These are phyloP conservation scores for Tyrophagus putrescentiae DNA, from an alignment of 1,140 invertebrate species.

Conservation along the genomic window DNA sequence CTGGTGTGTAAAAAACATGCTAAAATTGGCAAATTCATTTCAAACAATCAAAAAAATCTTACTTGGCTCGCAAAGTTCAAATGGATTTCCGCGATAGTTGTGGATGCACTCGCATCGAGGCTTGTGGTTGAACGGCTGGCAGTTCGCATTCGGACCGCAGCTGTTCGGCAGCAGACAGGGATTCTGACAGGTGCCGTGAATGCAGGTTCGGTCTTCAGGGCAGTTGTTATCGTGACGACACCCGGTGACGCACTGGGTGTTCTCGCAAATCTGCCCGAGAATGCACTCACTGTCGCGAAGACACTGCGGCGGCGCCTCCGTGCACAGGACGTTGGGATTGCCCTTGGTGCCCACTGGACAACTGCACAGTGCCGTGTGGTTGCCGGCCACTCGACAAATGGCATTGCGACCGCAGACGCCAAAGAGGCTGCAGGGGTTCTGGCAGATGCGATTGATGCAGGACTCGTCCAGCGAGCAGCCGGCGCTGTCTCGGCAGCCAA, in stretches of 20 bases:
- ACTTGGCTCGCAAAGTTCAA: conserved; percentile 55
- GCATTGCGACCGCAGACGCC: conserved; percentile 31
- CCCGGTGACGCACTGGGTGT: conserved; percentile 37
- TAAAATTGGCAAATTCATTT: conserved; percentile 19
- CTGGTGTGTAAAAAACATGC: conserved; percentile 14
- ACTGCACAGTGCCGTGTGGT: conserved; percentile 63
- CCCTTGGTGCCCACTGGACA: conserved; percentile 38
- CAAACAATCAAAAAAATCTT: conserved; percentile 9
- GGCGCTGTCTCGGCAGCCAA: conserved; percentile 28
- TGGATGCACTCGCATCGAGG: conserved; percentile 58
- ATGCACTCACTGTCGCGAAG: conserved; percentile 26
- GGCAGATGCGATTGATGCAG: conserved; percentile 29
- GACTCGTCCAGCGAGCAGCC: conserved; percentile 26
- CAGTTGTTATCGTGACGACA: conserved; percentile 76
- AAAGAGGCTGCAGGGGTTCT: conserved; percentile 29
- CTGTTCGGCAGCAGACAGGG: conserved; percentile 56
- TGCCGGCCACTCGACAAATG: conserved; percentile 43
- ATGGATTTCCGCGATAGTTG: conserved; percentile 58
- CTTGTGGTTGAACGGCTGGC: conserved; percentile 53
- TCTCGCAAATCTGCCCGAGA: conserved; percentile 28
- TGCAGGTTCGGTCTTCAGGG: conserved; percentile 61
- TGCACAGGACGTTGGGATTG: conserved; percentile 54
- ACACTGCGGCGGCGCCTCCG: conserved; percentile 26
- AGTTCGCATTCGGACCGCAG: conserved; percentile 71
- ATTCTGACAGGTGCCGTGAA: conserved; percentile 67